These are phyloP conservation scores for Parotocinclus haroldoi DNA, from an alignment of 2,797 vertebrate species.

Conservation along the genomic window DNA sequence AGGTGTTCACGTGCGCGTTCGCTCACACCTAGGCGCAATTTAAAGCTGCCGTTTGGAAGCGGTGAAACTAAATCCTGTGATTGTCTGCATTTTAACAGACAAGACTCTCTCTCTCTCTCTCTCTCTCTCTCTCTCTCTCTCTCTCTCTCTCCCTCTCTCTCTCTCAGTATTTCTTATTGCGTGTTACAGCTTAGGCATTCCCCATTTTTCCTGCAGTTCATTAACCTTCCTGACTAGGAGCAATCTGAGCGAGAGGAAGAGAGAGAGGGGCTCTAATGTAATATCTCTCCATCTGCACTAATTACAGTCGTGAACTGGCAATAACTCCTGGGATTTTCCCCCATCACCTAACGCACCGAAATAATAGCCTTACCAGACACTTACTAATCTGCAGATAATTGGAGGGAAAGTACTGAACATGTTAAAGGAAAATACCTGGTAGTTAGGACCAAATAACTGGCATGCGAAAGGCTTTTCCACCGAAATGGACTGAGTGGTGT, in stretches of 20 bases:
- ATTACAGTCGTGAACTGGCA: constrained; percentile 22
- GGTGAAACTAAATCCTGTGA: neutral
- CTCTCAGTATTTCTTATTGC: too few relatives aligned
- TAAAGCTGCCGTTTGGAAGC: too few relatives aligned
- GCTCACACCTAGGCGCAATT: too few relatives aligned
- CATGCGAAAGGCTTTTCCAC: too few relatives aligned
- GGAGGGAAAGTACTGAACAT: constrained; percentile 5
- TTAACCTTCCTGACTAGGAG: constrained; percentile 29
- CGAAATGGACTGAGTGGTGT: too few relatives aligned
- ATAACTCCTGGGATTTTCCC: constrained; percentile 26
- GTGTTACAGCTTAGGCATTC: neutral
- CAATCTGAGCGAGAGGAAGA: constrained; percentile 4
- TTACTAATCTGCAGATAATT: constrained; percentile 34
- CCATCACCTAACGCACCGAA: constrained; percentile 17
- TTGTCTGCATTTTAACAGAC: neutral
- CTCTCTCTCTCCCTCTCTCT: too few relatives aligned
- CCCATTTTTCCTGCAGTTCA: constrained; percentile 15
- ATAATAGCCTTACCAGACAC: constrained; percentile 20
- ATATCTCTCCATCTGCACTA: constrained; percentile 19
- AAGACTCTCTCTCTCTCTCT: neutral
- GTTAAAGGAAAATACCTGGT: too few relatives aligned
- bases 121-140: too few relatives aligned
- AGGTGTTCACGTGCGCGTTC: too few relatives aligned
- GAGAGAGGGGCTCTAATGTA: constrained; percentile 12
- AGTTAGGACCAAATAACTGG: too few relatives aligned